Evolutionary conservation across 2,888 invertebrate species (phyloP), one percentile per base, ranked within the genome.

Genomic region (Eueremaeus valkanovi): DNA sequence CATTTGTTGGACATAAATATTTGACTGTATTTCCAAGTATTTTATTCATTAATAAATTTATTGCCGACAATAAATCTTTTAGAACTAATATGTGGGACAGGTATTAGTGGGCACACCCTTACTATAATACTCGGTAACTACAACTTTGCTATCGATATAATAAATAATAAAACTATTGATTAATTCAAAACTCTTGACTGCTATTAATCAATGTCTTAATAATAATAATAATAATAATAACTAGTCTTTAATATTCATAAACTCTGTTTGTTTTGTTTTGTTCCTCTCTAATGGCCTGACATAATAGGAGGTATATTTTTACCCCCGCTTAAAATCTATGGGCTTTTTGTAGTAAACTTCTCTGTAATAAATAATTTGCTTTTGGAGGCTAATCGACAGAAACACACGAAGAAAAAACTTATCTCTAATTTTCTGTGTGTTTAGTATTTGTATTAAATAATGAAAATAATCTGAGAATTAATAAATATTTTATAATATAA

Each of bases 181-280:
- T 58, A 24, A 58, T 58, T 58, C 27, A 24, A 27, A 27, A 24
- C 29, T 16, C 3, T 18, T 18, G 18, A 3, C 27, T 27, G 16
- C 27, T 27, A 58, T 58, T 58, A 58, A 58, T 58, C 58, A 58
- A 58, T 58, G 58, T 58, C 58, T 58, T 58, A 58, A 58, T 58
- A 58, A 58, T 11, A 58, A 16, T 24, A n/a, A n/a, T n/a, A n/a
- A n/a, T n/a, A n/a, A n/a, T n/a, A n/a, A n/a, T n/a, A n/a, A n/a
- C n/a, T n/a, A n/a, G n/a, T 6, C 29, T 24, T 24, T 24, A 58
- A 58, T 58, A 58, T 58, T 58, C 58, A 58, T 58, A 58, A 24
- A 58, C 27, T 18, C 18, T 11, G 51, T 51, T 51, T 51, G 51
- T 51, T 51, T 51, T n/a, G 51, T 51, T 51, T 11, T n/a, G 16